phyloP scores from a whole-genome alignment of 2,113 vertebrate species.

The Pelodiscus sinensis region DNA sequence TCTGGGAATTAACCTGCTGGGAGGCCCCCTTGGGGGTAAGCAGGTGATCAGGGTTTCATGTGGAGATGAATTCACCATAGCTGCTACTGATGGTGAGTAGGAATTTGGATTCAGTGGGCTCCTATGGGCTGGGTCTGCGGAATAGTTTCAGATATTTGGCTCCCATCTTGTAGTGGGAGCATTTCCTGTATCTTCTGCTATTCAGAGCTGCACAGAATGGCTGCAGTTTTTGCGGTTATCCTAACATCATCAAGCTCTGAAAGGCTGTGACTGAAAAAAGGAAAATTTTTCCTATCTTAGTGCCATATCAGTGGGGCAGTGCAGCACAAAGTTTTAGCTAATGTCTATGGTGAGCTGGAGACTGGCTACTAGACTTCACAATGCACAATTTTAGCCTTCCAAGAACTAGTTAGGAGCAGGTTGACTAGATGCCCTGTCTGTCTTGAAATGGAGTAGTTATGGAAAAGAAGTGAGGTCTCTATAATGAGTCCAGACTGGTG shows the following conservation, averaged over 20 bases:
- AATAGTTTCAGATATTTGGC: background rate
- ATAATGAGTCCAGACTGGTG: background rate
- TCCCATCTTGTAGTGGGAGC: background rate
- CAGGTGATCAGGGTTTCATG: conserved; percentile 93
- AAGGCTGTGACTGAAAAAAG: background rate
- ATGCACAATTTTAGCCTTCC: background rate
- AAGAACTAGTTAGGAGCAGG: background rate
- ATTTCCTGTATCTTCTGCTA: accelerated
- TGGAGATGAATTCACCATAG: conserved; percentile 97
- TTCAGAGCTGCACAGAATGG: background rate
- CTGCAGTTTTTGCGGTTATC: background rate
- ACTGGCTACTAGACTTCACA: background rate
- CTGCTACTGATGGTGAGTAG: conserved; percentile 92
- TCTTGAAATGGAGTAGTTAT: background rate
- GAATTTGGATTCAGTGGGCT: background rate
- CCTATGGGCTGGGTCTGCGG: conserved; percentile 12
- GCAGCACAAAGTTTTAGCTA: background rate
- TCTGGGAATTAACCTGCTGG: conserved; percentile 90
- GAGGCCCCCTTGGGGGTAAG: conserved; percentile 94
- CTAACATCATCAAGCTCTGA: background rate
- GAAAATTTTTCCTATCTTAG: background rate
- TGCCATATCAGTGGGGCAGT: background rate
- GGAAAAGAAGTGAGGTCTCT: background rate
- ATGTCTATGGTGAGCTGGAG: background rate
- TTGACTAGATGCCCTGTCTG: background rate